These are phyloP conservation scores for Megalops cyprinoides DNA, from an alignment of 2,797 vertebrate species.

Conservation along the genomic window DNA sequence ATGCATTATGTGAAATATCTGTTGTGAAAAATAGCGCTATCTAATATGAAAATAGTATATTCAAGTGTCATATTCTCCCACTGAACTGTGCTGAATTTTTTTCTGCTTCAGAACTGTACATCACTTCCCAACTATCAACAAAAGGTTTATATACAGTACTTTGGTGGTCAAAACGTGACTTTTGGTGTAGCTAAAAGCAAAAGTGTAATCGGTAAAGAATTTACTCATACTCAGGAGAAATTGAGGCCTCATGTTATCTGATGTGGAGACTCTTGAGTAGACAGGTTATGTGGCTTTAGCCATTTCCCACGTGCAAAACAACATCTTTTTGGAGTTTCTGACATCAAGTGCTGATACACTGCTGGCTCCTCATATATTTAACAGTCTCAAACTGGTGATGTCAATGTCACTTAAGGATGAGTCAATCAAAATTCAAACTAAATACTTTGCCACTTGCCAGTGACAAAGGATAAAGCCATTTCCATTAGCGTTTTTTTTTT, in stretches of 20 bases:
- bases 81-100: constrained; percentile 34
- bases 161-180: background rate
- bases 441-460: too few relatives aligned
- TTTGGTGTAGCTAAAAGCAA: background rate
- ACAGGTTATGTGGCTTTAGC: background rate
- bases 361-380: background rate
- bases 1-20: background rate
- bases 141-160: background rate
- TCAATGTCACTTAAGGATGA: too few relatives aligned
- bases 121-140: background rate
- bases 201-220: background rate
- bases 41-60: background rate
- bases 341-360: background rate
- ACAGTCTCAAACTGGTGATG: background rate
- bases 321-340: constrained; percentile 1
- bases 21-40: too few relatives aligned
- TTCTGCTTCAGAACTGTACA: background rate
- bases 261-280: too few relatives aligned
- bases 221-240: background rate
- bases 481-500: too few relatives aligned
- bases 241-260: background rate
- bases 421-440: too few relatives aligned
- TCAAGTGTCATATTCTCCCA: constrained; percentile 40
- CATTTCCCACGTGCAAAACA: background rate
- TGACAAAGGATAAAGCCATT: too few relatives aligned